Evolutionary conservation across 2,888 invertebrate species (phyloP), one percentile per base, ranked within the genome.

Genomic region (Lathronympha strigana): DNA sequence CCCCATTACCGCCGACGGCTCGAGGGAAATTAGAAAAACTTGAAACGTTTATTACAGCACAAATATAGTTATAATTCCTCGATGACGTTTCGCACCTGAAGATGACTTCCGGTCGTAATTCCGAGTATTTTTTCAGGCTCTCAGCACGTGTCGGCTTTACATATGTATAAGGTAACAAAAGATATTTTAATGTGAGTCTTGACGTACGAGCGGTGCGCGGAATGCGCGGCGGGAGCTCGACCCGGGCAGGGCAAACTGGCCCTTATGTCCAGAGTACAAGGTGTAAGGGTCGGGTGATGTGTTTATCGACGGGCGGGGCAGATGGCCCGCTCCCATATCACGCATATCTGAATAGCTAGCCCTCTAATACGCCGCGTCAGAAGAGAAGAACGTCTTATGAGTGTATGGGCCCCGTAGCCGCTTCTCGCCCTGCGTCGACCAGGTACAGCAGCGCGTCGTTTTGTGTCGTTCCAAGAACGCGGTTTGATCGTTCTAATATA

Each of bases 321-420:
- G 84, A 76, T 82, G 83, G 74, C 74, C 68, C 72, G 70, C 78
- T 78, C 78, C 78, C 80, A 76, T 83, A 79, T 79, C 84, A 77
- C 76, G 80, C 76, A 83, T 83, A 82, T 83, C 86, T 81, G 81
- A 82, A 87, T 86, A 86, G 83, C 85, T 86, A 83, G 75, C 77
- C 78, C 78, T 78, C 79, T 84, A 83, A 87, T 86, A 78, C 82
- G 80, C 80, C 80, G 75, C 75, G 15, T 19, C 9, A 4, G 5
- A 21, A 6, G 13, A 15, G 25, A 13, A 60, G 2, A 57, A 57
- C n/a, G 57, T 45, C 13, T 4, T 31, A 43, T 13, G 4, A 9
- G 3, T 6, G 19, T 31, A 13, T 0, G 13, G 4, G 11, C 4
- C 9, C 9, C 8, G 28, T 5, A 3, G 31, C 5, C 43, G 21